phyloP scores from a whole-genome alignment of 2,113 vertebrate genomes.

The Thryonomys swinderianus region DNA sequence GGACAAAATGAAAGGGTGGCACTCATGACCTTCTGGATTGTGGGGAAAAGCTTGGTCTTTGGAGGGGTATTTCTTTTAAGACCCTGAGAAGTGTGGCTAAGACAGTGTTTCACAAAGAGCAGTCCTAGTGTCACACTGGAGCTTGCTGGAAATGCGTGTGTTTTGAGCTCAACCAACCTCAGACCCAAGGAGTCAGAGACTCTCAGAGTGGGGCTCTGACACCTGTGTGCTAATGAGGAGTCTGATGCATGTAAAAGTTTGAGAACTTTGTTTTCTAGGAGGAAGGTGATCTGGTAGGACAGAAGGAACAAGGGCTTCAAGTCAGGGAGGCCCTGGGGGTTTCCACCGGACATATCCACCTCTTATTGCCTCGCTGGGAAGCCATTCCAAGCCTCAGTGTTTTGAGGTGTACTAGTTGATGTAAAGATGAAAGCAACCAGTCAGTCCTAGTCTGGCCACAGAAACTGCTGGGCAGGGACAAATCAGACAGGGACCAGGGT shows the following conservation, averaged over 20 bases:
- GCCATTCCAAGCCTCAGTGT: background rate
- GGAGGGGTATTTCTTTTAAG: background rate
- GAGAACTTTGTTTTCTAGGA: background rate
- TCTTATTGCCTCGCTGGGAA: background rate
- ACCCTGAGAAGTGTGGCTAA: background rate
- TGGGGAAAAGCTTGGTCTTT: background rate
- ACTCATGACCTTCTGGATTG: fast-evolving
- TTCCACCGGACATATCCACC: fast-evolving
- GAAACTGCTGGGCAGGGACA: background rate
- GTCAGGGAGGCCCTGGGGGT: background rate
- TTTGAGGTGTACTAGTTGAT: background rate
- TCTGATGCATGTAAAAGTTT: background rate
- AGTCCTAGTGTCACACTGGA: background rate
- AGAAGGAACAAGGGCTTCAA: background rate
- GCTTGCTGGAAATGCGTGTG: background rate
- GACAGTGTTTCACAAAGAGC: background rate
- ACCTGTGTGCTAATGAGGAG: background rate
- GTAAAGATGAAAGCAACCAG: background rate
- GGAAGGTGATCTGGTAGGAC: background rate
- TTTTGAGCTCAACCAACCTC: background rate
- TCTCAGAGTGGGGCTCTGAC: background rate
- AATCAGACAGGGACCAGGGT: background rate
- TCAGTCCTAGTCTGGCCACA: background rate
- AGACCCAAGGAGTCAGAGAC: background rate
- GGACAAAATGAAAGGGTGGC: background rate